phyloP scores from a whole-genome alignment of 2,888 invertebrate species.

The Volucella bombylans region DNA sequence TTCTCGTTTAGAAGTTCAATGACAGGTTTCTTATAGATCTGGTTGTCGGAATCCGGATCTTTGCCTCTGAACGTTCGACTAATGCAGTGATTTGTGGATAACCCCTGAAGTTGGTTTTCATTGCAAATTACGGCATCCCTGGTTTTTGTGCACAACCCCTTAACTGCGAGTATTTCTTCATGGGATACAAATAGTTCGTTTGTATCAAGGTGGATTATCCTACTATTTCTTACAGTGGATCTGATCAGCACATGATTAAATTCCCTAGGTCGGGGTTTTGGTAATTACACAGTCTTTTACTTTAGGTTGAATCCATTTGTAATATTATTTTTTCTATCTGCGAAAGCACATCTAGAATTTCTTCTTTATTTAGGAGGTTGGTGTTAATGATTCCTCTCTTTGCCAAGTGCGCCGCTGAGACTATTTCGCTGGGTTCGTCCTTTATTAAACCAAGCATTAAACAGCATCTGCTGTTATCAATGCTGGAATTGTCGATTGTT shows the following conservation, averaged over 20 bases:
- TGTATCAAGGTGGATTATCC: too few species aligned
- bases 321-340: too few species aligned
- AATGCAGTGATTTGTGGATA: constrained; percentile 20
- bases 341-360: too few species aligned
- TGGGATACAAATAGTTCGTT: too few species aligned
- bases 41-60: neutral
- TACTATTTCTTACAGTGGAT: too few species aligned
- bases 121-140: constrained; percentile 4
- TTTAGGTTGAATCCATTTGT: neutral
- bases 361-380: constrained; percentile 7
- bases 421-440: constrained; percentile 50
- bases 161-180: too few species aligned
- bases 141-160: too few species aligned
- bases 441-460: constrained; percentile 12
- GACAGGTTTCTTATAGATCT: constrained; percentile 2
- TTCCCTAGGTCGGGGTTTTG: constrained; percentile 21
- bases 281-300: constrained; percentile 8
- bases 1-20: constrained; percentile 32
- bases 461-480: too few species aligned
- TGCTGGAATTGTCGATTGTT: too few species aligned
- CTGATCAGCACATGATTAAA: constrained; percentile 27
- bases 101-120: constrained; percentile 14
- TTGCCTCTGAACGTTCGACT: constrained; percentile 1
- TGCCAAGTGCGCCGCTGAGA: constrained; percentile 51
- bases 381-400: constrained; percentile 54